Evolutionary conservation across 2,113 vertebrate species (phyloP), one percentile per base, ranked within the genome.

Genomic region (Natator depressus): DNA sequence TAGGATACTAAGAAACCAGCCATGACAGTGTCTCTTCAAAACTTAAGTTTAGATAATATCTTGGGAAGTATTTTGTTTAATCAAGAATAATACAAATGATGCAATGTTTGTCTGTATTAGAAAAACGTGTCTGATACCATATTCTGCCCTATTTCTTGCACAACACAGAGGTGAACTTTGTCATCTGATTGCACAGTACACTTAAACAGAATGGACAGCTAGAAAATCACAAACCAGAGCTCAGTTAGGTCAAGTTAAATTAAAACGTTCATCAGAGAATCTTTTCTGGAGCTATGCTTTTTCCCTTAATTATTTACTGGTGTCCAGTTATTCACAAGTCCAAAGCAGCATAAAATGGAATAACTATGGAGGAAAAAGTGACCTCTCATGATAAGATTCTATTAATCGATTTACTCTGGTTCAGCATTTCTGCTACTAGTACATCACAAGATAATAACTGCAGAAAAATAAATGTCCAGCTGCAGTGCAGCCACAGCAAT

Each of bases 61-160:
- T 47, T 10, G 4, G n/a, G 42, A 10, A 75, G 79, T 82, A 46
- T 80, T 95, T 83, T 75, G 12, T 19, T 76, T 51, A 25, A 78
- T 25, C 24, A 87, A n/a, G 79, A 4, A 0, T 0, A 83, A 84
- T 81, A 57, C 0, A 85, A 85, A 31, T 25, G 42, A 55, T 91
- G 57, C 75, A 92, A 22, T 72, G 2, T 79, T 78, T 78, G 19
- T 25, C 29, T 57, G 75, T 35, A 78, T 86, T 85, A 57, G 49
- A 88, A 42, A 80, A 62, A 62, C 8, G 62, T 19, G 22, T 6
- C 8, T 9, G 22, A n/a, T 76, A 57, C 35, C 3, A 8, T 57
- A 5, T 19, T 1, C 0, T 93, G 50, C 10, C 75, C 31, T 84
- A 54, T 42, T 65, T 76, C 69, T 59, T 81, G 38, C 72, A 50